Percentiles rank a stretch among this genome's conserved stretches.
These are phyloP conservation scores for Lithodes maja DNA, from an alignment of 2,888 invertebrate species.

Conservation along the genomic window DNA sequence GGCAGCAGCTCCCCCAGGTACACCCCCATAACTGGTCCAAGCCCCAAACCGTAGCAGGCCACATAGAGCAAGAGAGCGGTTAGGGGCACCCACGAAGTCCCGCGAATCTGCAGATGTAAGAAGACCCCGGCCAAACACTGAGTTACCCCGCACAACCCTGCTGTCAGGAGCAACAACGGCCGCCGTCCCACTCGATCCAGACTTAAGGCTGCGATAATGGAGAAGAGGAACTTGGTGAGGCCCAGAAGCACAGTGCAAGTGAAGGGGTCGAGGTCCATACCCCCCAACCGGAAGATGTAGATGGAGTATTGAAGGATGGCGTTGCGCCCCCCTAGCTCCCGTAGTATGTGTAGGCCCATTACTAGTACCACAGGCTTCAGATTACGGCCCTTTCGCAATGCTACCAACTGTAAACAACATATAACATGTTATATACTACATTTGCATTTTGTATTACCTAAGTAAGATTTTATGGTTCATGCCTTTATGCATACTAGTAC, in stretches of 20 bases:
- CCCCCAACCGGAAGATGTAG: conserved; percentile 42
- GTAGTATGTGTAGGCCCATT: background rate
- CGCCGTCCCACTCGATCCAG: conserved; percentile 75
- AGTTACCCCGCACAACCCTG: conserved; percentile 46
- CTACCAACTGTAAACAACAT: background rate
- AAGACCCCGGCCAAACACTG: conserved; percentile 41
- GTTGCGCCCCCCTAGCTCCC: conserved; percentile 41
- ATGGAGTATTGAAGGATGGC: conserved; percentile 50
- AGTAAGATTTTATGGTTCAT: too few species aligned
- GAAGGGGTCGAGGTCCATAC: conserved; percentile 72
- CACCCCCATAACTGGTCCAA: conserved; percentile 65
- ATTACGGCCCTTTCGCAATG: background rate
- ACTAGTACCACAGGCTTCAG: background rate
- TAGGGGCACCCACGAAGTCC: conserved; percentile 73
- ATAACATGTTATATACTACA: background rate
- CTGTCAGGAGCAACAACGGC: conserved; percentile 73
- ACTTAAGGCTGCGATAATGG: conserved; percentile 72
- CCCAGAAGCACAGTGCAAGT: conserved; percentile 74
- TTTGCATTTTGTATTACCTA: too few species aligned
- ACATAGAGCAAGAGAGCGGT: conserved; percentile 71
- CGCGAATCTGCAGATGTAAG: conserved; percentile 59
- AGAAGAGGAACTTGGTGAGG: conserved; percentile 71
- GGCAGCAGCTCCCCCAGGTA: conserved; percentile 69
- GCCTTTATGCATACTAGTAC: too few species aligned
- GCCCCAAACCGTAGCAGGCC: conserved; percentile 66